Evolutionary conservation across 2,113 vertebrate genomes (phyloP), one percentile per base, ranked within the genome.

Genomic region (Ceratotherium simum): DNA sequence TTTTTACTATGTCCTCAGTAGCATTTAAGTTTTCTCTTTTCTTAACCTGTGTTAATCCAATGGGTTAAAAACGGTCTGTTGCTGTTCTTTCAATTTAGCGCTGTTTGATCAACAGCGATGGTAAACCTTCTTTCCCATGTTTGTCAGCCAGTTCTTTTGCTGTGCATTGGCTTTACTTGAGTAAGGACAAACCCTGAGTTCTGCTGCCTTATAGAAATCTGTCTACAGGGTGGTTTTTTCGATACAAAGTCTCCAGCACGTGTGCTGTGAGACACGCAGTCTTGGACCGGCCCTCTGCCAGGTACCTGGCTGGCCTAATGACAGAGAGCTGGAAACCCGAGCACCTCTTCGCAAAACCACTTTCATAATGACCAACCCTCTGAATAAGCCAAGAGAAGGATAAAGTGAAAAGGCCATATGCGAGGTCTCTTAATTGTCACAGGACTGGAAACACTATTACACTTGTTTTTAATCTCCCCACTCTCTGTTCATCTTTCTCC

Each of bases 371-470:
- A 96, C 93, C 98, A 96, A 96, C 87, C 97, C 96, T 98, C 98
- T 99, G 98, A 98, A 98, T 99, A 99, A 99, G 97, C 97, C 96
- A 97, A 98, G 98, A 97, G 95, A 79, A 98, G 98, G 98, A 99
- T 99, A 98, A 99, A 99, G 97, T 98, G 97, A 96, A 98, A 98
- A 99, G 98, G 98, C 98, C 98, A 96, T 97, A 98, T 98, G 91
- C 29, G 90, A 97, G 95, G 98, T 97, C 98, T 96, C 65, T 97
- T 98, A 97, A 93, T 98, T 98, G 98, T 98, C 98, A 97, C 1
- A 5, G 98, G 96, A 98, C 95, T 97, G 98, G 98, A 98, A 98
- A 98, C 97, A 97, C 98, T 98, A 97, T 98, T 98, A 96, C 97
- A 97, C 98, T 98, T 96, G 90, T 90, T 97, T 96, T 98, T 98